Conservation (phyloP, 2,888 invertebrate species). For the Pterostichus niger region DNA sequence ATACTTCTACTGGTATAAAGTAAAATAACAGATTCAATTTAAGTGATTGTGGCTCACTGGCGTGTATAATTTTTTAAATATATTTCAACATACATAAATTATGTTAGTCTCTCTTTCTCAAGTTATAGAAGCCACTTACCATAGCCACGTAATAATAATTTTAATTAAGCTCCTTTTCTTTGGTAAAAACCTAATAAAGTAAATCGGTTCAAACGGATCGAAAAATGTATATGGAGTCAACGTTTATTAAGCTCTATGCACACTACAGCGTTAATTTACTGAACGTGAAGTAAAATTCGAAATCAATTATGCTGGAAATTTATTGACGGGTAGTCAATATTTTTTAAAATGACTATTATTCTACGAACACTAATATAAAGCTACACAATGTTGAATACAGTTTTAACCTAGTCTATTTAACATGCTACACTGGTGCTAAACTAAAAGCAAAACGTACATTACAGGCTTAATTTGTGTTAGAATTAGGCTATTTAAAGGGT, state of each 20-base stretch:
- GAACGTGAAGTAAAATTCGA: neutral
- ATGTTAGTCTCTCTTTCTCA: conserved; percentile 26
- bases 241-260: conserved; percentile 4
- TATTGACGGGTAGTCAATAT: conserved; percentile 20
- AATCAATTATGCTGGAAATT: conserved; percentile 23
- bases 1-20: neutral
- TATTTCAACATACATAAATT: conserved; percentile 44
- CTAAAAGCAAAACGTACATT: conserved; percentile 16
- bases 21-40: conserved; percentile 30
- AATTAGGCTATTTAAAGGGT: conserved; percentile 42
- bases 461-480: conserved; percentile 46
- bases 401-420: conserved; percentile 7
- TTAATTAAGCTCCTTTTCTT: conserved; percentile 33
- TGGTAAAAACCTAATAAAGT: conserved; percentile 28
- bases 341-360: neutral
- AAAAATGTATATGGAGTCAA: neutral
- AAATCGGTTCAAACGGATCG: conserved; percentile 28
- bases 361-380: conserved; percentile 11
- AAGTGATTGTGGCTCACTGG: conserved; percentile 31
- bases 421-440: conserved; percentile 8
- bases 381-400: conserved; percentile 8
- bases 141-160: conserved; percentile 33
- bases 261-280: neutral
- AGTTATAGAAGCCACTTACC: conserved; percentile 35
- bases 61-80: conserved; percentile 43